These are phyloP conservation scores for Crioceris asparagi DNA, from an alignment of 2,888 invertebrate genomes.

Conservation along the genomic window DNA sequence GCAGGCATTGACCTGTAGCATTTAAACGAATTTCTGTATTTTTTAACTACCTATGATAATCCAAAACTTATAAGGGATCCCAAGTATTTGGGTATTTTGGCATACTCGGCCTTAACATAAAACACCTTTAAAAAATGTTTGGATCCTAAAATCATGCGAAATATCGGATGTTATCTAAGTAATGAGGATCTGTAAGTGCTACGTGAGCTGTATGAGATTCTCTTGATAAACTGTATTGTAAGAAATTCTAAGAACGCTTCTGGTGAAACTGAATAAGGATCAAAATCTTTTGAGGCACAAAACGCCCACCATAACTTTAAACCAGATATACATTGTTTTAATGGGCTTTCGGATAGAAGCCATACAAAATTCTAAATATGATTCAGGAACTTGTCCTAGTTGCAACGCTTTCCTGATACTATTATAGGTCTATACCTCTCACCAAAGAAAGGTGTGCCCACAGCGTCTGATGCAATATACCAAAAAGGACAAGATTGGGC, in stretches of 20 bases:
- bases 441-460: constrained; percentile 5
- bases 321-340: constrained; percentile 5
- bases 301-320: constrained; percentile 10
- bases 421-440: constrained; percentile 1
- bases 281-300: constrained; percentile 2
- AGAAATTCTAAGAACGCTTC: constrained; percentile 4
- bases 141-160: constrained; percentile 6
- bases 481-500: not conserved
- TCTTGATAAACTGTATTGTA: constrained; percentile 5
- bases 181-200: constrained; percentile 10
- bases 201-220: constrained; percentile 7
- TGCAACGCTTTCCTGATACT: constrained; percentile 3
- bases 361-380: constrained; percentile 5
- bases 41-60: not conserved
- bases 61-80: no score
- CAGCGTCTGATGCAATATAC: no score
- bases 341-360: constrained; percentile 7
- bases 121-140: no score
- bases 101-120: no score
- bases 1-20: no score
- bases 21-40: not conserved
- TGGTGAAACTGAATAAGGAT: constrained; percentile 1
- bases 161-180: constrained; percentile 6
- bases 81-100: no score
- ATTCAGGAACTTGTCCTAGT: no score